phyloP scores from a whole-genome alignment of 1,140 invertebrate species.

The Lordiphosa mommai region DNA sequence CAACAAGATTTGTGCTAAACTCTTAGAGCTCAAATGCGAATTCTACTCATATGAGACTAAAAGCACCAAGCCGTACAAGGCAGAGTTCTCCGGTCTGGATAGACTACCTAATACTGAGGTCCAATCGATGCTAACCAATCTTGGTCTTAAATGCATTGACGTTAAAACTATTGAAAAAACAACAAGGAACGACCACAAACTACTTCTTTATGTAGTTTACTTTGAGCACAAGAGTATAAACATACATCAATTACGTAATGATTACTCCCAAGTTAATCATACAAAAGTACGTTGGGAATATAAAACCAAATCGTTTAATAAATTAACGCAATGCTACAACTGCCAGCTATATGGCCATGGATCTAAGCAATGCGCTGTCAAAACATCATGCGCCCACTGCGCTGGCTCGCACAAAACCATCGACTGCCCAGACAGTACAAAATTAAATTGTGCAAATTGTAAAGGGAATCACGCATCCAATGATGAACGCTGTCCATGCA shows the following conservation, averaged over 20 bases:
- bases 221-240: background rate
- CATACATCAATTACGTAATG: background rate
- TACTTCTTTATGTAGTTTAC: slow-evolving; percentile 1
- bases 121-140: background rate
- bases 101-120: background rate
- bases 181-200: background rate
- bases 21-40: too few species aligned
- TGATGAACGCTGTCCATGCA: background rate
- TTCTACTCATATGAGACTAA: background rate
- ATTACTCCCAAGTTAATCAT: background rate
- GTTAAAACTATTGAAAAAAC: slow-evolving; percentile 2
- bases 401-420: slow-evolving; percentile 3
- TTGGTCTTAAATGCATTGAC: background rate
- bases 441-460: slow-evolving; percentile 4
- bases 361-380: too few species aligned
- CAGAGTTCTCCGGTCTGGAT: background rate
- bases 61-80: background rate
- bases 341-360: too few species aligned
- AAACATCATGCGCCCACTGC: too few species aligned
- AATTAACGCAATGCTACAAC: too few species aligned
- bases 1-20: too few species aligned
- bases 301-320: background rate
- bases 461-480: background rate
- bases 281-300: background rate
- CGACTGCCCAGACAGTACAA: slow-evolving; percentile 1